phyloP scores from a whole-genome alignment of 2,113 vertebrate genomes.

The Rhizomys pruinosus region DNA sequence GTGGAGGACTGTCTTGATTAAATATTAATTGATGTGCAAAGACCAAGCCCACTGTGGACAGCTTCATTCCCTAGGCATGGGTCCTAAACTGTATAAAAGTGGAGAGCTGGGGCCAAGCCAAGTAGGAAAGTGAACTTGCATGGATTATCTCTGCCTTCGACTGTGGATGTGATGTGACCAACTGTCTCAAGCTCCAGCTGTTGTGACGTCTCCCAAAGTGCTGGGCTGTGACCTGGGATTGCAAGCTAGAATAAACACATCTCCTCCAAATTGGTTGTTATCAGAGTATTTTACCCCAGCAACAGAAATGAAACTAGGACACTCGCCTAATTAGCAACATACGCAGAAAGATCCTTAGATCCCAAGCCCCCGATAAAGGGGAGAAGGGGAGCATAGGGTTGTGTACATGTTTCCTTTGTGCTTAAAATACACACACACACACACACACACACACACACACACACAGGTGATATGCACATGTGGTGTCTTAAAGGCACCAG shows the following conservation, averaged over 20 bases:
- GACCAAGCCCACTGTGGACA: no score
- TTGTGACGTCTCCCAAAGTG: not conserved
- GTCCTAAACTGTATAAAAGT: not conserved
- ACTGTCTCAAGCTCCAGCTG: not conserved
- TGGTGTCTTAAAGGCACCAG: not conserved
- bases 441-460: no score
- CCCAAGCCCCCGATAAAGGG: not conserved
- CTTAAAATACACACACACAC: no score
- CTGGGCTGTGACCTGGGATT: not conserved
- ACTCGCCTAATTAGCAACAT: not conserved
- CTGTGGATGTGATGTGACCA: not conserved
- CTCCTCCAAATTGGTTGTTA: not conserved
- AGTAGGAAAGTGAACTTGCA: not conserved
- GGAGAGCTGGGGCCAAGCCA: not conserved
- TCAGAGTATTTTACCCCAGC: not conserved
- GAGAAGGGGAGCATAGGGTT: not conserved
- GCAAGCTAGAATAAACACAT: not conserved
- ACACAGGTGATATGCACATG: not conserved
- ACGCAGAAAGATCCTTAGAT: not conserved
- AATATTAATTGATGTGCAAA: no score
- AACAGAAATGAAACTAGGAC: not conserved
- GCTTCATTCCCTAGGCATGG: not conserved
- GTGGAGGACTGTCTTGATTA: not conserved
- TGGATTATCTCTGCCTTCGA: not conserved
- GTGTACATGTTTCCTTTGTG: constrained; percentile 5